These are phyloP conservation scores for Volucella zonaria DNA, from an alignment of 2,888 invertebrate species.

Conservation along the genomic window DNA sequence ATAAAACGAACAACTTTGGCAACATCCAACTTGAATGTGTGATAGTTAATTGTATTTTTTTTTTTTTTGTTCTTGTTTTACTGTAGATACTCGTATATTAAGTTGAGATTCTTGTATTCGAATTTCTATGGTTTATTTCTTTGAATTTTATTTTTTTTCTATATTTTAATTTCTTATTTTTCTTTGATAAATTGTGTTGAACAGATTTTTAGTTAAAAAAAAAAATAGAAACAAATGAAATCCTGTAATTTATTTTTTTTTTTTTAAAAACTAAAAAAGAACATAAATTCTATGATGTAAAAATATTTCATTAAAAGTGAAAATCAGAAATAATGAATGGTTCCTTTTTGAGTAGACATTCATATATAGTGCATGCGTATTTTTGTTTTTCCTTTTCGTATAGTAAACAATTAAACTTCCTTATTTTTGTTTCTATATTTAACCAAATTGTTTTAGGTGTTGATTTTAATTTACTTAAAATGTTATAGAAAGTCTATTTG, in stretches of 20 bases:
- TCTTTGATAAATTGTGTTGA: conserved; percentile 56
- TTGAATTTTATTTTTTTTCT: conserved; percentile 48
- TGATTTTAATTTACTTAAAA: conserved; percentile 17
- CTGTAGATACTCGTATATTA: conserved; percentile 70
- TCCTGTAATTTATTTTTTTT: conserved; percentile 70
- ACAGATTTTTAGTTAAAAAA: conserved; percentile 66
- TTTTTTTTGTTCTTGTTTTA: conserved; percentile 57
- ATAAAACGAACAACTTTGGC: conserved; percentile 29
- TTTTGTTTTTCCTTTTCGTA: conserved; percentile 23
- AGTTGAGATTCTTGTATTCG: conserved; percentile 66
- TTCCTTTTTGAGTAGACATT: conserved; percentile 63
- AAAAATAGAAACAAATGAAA: conserved; percentile 31
- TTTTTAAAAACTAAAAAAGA: conserved; percentile 31
- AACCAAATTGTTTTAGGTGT: neutral
- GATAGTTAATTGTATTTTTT: conserved; percentile 61
- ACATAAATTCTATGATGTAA: conserved; percentile 37
- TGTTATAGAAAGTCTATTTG: conserved; percentile 20
- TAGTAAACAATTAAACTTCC: neutral
- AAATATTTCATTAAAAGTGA: conserved; percentile 55
- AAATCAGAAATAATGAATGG: conserved; percentile 59
- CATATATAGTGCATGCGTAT: conserved; percentile 74
- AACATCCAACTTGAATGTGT: conserved; percentile 49
- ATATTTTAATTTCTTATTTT: conserved; percentile 42
- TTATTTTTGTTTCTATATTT: conserved; percentile 31
- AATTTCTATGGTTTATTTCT: conserved; percentile 38